These are phyloP conservation scores for Drosophila neotestacea DNA, from an alignment of 2,888 invertebrate genomes.

Conservation along the genomic window DNA sequence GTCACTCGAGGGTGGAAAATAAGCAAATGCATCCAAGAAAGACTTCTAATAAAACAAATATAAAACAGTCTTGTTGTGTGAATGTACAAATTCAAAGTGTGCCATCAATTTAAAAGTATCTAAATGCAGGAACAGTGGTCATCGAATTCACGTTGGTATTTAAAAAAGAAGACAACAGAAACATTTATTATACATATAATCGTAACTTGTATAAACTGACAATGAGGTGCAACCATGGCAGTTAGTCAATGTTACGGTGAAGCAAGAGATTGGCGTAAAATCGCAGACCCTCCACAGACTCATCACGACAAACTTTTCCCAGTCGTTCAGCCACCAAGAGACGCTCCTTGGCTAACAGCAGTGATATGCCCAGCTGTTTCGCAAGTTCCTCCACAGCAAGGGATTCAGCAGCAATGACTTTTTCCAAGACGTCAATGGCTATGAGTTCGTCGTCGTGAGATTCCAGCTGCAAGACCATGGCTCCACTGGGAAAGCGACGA, in stretches of 20 bases:
- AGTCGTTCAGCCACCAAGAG: conserved; percentile 93
- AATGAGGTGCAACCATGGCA: conserved; percentile 3
- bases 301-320: conserved; percentile 96
- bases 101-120: conserved; percentile 18
- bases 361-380: conserved; percentile 92
- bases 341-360: conserved; percentile 95
- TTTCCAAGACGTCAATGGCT: conserved; percentile 88
- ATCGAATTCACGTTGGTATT: background rate
- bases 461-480: conserved; percentile 95
- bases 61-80: conserved; percentile 62
- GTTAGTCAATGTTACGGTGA: conserved; percentile 42
- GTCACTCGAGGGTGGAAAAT: conserved; percentile 51
- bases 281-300: conserved; percentile 96
- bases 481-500: conserved; percentile 96
- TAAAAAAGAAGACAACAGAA: conserved; percentile 5
- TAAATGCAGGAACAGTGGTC: background rate
- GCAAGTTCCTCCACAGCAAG: conserved; percentile 95
- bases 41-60: conserved; percentile 65
- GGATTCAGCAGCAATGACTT: conserved; percentile 89
- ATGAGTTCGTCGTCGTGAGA: conserved; percentile 90
- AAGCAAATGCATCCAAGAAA: conserved; percentile 54
- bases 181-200: conserved; percentile 14
- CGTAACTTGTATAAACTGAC: background rate
- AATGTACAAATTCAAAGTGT: conserved; percentile 47
- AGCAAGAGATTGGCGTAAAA: conserved; percentile 97